Base-by-base conservation (phyloP, 2,113 vertebrate species). In the Forbesichthys papilliferus region DNA sequence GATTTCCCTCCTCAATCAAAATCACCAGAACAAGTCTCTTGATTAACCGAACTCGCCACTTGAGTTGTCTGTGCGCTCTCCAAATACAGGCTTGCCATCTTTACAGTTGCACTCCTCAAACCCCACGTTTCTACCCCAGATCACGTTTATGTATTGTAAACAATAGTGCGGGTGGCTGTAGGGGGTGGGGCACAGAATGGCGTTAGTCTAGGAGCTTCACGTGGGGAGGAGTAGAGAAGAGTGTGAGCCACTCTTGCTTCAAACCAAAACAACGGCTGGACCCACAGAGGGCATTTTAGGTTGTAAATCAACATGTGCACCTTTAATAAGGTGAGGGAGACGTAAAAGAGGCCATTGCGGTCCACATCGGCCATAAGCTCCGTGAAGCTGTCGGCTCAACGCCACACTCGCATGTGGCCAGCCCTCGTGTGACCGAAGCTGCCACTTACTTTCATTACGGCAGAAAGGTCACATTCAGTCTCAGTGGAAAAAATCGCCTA, bases 401-500 rank as follows among this genome's bases (percentile, higher is more conserved):
- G 72, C 84, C 73, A 18, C 10, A 6, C 16, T 14, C 54, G 68
- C 79, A 83, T 73, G 68, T 71, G 78, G 74, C 69, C 81, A 77
- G 79, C 12, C 27, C 84, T 85, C 90, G 85, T 86, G 84, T 87
- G 86, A 83, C 83, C 64, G 64, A 71, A 77, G 80, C 79, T 81
- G 75, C 82, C 73, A 66, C 81, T 88, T 85, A 85, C 82, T 87
- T 86, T 84, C 81, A 84, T 83, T 87, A 87, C 87, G 69, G 73
- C 77, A 84, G 83, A 90, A 92, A 93, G 92, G 90, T 92, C 90
- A 91, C 77, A 79, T 75, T 82, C 76, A 87, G 79, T 80, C 78
- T 86, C 82, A 75, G 68, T 86, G 88, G 87, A 91, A 89, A 16
- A 63, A 85, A 86, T 82, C 82, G 14, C 79, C 88, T 90, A 88